Percentiles rank a stretch among this genome's conserved stretches.
These are phyloP conservation scores for Cephalopterus ornatus DNA, from an alignment of 2,113 vertebrate genomes.

Conservation along the genomic window DNA sequence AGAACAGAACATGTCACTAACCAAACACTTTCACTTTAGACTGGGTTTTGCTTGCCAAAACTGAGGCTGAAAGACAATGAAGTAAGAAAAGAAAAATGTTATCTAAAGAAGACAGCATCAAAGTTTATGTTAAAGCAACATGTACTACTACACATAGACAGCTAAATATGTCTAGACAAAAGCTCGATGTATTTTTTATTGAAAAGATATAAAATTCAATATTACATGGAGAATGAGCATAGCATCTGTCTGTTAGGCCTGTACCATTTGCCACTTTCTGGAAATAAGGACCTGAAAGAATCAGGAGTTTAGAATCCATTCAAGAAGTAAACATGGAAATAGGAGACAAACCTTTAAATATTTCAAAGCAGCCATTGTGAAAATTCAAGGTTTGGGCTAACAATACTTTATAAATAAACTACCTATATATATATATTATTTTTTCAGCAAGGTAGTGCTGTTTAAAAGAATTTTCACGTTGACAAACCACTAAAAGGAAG, in stretches of 20 bases:
- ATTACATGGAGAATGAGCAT: fast-evolving
- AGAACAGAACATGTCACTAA: background rate
- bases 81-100: background rate
- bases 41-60: background rate
- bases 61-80: background rate
- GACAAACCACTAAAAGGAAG: background rate
- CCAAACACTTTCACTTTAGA: background rate
- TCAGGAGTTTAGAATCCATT: background rate
- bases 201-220: background rate
- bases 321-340: background rate
- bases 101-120: background rate
- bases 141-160: background rate
- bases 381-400: background rate
- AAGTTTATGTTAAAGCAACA: background rate
- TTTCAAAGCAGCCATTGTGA: background rate
- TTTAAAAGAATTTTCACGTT: background rate
- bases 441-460: background rate
- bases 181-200: background rate
- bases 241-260: background rate
- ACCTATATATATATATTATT: background rate
- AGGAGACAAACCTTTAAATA: background rate
- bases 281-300: background rate
- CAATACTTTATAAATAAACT: background rate
- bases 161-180: background rate
- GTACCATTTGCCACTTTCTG: background rate